phyloP scores from a whole-genome alignment of 2,888 invertebrate genomes.

The Trachelus stipa region DNA sequence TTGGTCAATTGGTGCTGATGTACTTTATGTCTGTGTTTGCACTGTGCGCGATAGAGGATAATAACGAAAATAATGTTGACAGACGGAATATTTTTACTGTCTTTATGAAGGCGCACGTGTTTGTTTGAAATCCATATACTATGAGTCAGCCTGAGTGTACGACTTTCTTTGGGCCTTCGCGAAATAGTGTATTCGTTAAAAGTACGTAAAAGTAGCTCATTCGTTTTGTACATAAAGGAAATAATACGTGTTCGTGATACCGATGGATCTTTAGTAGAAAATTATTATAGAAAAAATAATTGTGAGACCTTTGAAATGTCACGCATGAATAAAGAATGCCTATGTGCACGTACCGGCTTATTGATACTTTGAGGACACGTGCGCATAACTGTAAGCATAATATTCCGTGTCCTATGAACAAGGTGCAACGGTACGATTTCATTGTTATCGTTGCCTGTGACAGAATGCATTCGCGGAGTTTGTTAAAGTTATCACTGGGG shows the following conservation, averaged over 20 bases:
- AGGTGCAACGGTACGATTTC: background rate
- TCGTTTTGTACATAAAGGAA: background rate
- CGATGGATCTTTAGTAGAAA: background rate
- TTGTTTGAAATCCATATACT: background rate
- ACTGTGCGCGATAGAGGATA: background rate
- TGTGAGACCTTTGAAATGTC: background rate
- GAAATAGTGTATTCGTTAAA: background rate
- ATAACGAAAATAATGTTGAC: background rate
- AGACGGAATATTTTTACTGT: background rate
- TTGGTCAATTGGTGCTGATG: background rate
- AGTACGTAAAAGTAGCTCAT: background rate
- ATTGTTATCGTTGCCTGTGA: background rate
- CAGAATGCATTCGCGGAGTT: background rate
- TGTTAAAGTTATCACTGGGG: background rate
- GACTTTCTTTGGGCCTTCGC: background rate
- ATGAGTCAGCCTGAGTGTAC: background rate
- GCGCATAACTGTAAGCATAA: constrained; percentile 36
- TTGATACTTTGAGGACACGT: constrained; percentile 33
- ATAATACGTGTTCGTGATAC: background rate
- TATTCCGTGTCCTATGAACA: constrained; percentile 30
- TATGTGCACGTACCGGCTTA: constrained; percentile 11
- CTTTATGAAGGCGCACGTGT: background rate
- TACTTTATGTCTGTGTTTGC: background rate
- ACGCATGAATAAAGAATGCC: background rate
- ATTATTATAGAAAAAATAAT: background rate